A percentile compares a stretch with the other conserved stretches of the same genome.
These are phyloP conservation scores for Brachionus calyciflorus DNA, from an alignment of 1,140 invertebrate species.

Conservation along the genomic window DNA sequence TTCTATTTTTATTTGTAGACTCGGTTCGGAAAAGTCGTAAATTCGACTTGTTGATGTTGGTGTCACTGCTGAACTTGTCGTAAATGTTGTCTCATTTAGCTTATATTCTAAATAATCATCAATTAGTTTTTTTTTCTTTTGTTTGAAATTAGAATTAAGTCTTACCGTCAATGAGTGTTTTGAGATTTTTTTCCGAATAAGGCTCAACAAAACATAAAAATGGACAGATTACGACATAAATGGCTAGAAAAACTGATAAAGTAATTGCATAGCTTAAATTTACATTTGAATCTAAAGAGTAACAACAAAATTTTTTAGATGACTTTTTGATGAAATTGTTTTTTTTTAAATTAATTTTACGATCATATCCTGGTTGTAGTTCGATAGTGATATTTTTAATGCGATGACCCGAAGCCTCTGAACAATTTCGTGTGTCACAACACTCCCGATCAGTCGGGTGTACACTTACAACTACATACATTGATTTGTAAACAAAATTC, in stretches of 20 bases:
- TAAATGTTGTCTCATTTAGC: slow-evolving; percentile 18
- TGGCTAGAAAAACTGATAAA: slow-evolving; percentile 31
- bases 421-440: slow-evolving; percentile 23
- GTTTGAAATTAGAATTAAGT: background rate
- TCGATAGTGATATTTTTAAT: slow-evolving; percentile 35
- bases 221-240: slow-evolving; percentile 36
- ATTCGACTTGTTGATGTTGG: slow-evolving; percentile 8
- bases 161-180: slow-evolving; percentile 4
- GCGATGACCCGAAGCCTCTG: slow-evolving; percentile 2
- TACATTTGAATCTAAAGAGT: slow-evolving; percentile 14
- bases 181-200: slow-evolving; percentile 35
- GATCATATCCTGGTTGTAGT: slow-evolving; percentile 16
- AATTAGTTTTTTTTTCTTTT: background rate
- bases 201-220: slow-evolving; percentile 44
- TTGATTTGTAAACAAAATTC: slow-evolving; percentile 33
- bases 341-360: background rate
- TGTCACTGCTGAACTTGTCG: background rate
- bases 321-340: no score
- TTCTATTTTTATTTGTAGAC: slow-evolving; percentile 4
- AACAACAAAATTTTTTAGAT: background rate
- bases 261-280: slow-evolving; percentile 44
- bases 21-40: background rate
- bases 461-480: slow-evolving; percentile 44
- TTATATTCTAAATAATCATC: background rate
- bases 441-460: slow-evolving; percentile 44